Base-by-base conservation (phyloP, 1,140 invertebrate species). In the Cotesia typhae region DNA sequence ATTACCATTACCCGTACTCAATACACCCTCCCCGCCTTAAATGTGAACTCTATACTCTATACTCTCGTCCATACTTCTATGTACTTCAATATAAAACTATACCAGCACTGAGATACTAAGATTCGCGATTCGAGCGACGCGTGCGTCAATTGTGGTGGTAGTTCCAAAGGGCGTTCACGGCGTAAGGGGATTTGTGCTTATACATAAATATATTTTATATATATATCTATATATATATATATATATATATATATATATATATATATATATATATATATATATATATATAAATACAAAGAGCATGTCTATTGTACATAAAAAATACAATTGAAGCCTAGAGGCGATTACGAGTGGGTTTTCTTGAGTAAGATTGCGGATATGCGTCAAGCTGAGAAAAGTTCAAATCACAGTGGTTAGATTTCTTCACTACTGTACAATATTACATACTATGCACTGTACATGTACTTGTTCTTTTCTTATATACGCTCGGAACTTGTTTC, bases 121-220 rank as follows among this genome's bases (percentile, higher is more conserved):
- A 70, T 28, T 28, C 28, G 36, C n/a, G n/a, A 12, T 9, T 41
- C 2, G 5, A 14, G 51, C 59, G 70, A 74, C 74, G 74, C 70
- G 69, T 75, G 76, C 70, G 72, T 73, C 67, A 66, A 55, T 63
- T 65, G 65, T 67, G 60, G 64, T 71, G 66, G 70, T 61, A 67
- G 60, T 74, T 4, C 71, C 70, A 77, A 81, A 80, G 78, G 77
- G 75, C 77, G 77, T 78, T 75, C 74, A 73, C 74, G 65, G 63
- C 70, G 14, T 74, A 67, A 65, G 74, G 60, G 71, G 51, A 41
- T 41, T 52, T 38, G 28, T 51, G 38, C 36, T 52, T 68, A 14
- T 17, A 28, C 52, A n/a, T 47, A 47, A 7, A 47, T 47, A 47
- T 60, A 41, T 60, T 60, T 17, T 37, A 68, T 55, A 68, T 20